phyloP scores from a whole-genome alignment of 2,797 vertebrate species.

The Pteronotus mesoamericanus region DNA sequence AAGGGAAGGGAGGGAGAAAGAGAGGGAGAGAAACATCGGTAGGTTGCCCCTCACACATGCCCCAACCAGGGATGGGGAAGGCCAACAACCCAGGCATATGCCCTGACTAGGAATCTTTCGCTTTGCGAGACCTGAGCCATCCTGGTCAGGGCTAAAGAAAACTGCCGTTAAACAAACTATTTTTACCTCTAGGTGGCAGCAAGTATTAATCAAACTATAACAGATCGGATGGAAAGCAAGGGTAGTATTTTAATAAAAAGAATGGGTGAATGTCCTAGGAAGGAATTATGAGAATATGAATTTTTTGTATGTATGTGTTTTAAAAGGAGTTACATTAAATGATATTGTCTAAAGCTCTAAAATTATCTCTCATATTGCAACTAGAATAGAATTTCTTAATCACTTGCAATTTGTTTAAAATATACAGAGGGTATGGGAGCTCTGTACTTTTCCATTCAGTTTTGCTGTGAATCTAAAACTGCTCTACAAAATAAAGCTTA shows the following conservation, averaged over 20 bases:
- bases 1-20: too few relatives aligned
- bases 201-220: constrained; percentile 42
- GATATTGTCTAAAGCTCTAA: not conserved
- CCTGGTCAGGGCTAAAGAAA: not conserved
- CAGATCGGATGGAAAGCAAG: not conserved
- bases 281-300: not conserved
- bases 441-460: not conserved
- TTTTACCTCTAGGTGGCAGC: constrained; percentile 74
- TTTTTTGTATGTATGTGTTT: not conserved
- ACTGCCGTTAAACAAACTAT: not conserved
- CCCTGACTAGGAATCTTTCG: not conserved
- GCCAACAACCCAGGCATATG: not conserved
- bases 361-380: not conserved
- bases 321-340: constrained; percentile 11
- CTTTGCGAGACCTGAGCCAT: not conserved
- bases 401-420: constrained; percentile 14
- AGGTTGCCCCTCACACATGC: not conserved
- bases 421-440: not conserved
- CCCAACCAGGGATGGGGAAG: not conserved
- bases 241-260: not conserved
- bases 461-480: not conserved
- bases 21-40: too few relatives aligned
- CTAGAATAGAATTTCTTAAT: constrained; percentile 23
- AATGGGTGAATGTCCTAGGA: not conserved
- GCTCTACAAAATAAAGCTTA: not conserved